Percentiles rank a stretch among this genome's conserved stretches.
phyloP scores from a whole-genome alignment of 2,113 vertebrate genomes.

The Acanthisitta chloris region DNA sequence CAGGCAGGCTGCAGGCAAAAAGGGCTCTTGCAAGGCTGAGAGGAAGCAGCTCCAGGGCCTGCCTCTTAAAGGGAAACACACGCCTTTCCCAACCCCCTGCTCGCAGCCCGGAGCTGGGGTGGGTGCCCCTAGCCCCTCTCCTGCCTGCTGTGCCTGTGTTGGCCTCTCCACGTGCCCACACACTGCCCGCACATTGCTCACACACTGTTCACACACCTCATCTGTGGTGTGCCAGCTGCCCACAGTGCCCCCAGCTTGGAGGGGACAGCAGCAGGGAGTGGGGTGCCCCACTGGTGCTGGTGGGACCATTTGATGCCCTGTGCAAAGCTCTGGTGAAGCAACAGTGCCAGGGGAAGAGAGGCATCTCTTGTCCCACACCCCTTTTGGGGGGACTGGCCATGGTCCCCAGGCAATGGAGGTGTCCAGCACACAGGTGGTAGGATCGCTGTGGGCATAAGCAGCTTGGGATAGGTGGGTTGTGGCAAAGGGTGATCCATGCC shows the following conservation, averaged over 20 bases:
- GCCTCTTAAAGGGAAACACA: conserved; percentile 77
- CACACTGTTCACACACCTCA: background rate
- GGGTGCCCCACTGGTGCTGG: fast-evolving
- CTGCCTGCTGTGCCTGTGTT: background rate
- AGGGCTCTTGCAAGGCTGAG: conserved; percentile 42
- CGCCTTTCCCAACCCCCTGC: conserved; percentile 49
- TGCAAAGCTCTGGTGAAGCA: background rate
- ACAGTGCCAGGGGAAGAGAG: background rate
- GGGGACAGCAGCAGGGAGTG: background rate
- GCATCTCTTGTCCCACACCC: background rate
- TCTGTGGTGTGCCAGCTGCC: background rate
- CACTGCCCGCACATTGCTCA: background rate
- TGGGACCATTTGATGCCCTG: fast-evolving
- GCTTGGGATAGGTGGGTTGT: fast-evolving
- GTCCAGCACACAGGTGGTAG: fast-evolving
- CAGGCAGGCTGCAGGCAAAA: conserved; percentile 25
- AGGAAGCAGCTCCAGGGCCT: conserved; percentile 67
- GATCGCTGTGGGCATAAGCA: fast-evolving
- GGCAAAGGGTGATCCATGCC: background rate
- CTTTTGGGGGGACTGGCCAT: fast-evolving
- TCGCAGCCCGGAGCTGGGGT: background rate
- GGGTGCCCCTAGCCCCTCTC: background rate
- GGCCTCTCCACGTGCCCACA: fast-evolving
- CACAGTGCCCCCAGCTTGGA: fast-evolving
- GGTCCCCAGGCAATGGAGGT: background rate